phyloP scores from a whole-genome alignment of 2,888 invertebrate species.

The Lumbricus terrestris region DNA sequence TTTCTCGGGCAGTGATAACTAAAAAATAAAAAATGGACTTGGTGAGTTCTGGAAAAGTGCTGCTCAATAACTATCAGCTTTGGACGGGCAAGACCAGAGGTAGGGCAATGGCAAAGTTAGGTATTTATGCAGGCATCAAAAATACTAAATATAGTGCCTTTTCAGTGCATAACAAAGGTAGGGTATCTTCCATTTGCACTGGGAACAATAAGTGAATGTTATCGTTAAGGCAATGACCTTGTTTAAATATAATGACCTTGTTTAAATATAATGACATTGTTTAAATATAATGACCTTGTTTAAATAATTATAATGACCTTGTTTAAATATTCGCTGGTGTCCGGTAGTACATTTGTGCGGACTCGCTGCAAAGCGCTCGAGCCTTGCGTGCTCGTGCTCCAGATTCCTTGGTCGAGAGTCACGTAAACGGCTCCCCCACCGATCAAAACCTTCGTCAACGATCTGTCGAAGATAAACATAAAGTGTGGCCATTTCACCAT shows the following conservation, averaged over 20 bases:
- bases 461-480: slow-evolving; percentile 31
- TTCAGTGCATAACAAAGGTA: no score
- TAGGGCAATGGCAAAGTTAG: no score
- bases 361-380: slow-evolving; percentile 33
- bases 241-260: slow-evolving; percentile 35
- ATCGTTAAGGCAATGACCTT: no score
- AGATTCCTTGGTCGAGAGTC: slow-evolving; percentile 42
- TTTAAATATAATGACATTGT: slow-evolving; percentile 36
- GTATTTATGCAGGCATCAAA: no score
- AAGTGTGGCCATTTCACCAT: not conserved
- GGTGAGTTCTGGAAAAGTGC: no score
- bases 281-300: slow-evolving; percentile 36
- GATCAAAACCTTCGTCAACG: slow-evolving; percentile 37
- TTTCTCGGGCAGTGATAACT: no score
- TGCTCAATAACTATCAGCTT: no score
- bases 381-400: slow-evolving; percentile 38
- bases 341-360: slow-evolving; percentile 35
- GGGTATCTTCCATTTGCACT: no score
- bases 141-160: no score
- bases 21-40: no score
- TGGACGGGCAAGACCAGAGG: no score
- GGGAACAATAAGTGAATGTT: no score
- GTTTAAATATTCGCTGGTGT: slow-evolving; percentile 37
- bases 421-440: slow-evolving; percentile 42
- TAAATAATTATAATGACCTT: slow-evolving; percentile 34